phyloP scores from a whole-genome alignment of 2,888 invertebrate species.

The Tachina grossa region DNA sequence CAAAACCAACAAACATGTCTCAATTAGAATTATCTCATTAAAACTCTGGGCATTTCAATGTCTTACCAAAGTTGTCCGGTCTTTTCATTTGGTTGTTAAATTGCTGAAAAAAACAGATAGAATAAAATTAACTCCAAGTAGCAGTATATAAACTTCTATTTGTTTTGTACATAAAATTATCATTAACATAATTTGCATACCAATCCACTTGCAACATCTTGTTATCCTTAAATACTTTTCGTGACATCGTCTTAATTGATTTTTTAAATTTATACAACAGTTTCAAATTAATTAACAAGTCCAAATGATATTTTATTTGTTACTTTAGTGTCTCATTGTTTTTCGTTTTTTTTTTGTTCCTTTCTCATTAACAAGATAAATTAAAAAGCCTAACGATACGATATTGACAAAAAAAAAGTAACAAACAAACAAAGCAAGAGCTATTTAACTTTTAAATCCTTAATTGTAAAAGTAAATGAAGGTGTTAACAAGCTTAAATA shows the following conservation, averaged over 20 bases:
- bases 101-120: neutral
- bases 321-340: neutral
- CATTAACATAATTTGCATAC: constrained; percentile 45
- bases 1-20: neutral
- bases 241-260: constrained; percentile 39
- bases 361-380: neutral
- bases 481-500: neutral
- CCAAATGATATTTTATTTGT: constrained; percentile 20
- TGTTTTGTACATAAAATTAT: neutral
- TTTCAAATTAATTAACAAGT: constrained; percentile 52
- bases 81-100: neutral
- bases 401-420: no score
- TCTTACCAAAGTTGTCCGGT: neutral
- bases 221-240: constrained; percentile 19
- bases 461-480: neutral
- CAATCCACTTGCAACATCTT: constrained; percentile 26
- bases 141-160: neutral
- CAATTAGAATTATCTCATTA: neutral
- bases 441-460: neutral
- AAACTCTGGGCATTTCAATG: neutral
- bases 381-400: neutral
- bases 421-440: neutral
- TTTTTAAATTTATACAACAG: constrained; percentile 36
- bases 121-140: neutral
- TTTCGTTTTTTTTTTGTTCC: neutral